phyloP scores from a whole-genome alignment of 1,140 invertebrate genomes.

The Oryzaephilus surinamensis region DNA sequence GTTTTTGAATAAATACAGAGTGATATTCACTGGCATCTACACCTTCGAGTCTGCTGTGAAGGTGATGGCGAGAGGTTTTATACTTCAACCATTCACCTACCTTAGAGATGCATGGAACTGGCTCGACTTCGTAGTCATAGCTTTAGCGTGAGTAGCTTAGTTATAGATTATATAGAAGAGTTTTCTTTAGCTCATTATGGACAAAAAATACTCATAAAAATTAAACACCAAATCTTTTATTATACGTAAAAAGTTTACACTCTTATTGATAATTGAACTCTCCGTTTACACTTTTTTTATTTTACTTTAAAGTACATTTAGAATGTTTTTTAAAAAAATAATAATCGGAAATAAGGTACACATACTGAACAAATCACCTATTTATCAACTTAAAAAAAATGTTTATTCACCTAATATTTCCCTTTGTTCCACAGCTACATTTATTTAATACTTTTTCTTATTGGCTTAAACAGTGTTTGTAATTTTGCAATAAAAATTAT shows the following conservation, averaged over 20 bases:
- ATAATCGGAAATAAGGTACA: too few relatives aligned
- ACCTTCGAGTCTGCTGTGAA: constrained; percentile 98
- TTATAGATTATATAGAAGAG: constrained; percentile 24
- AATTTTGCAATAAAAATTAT: constrained; percentile 17
- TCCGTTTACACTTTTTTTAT: too few relatives aligned
- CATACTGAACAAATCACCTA: too few relatives aligned
- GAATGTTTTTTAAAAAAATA: too few relatives aligned
- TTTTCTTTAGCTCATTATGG: too few relatives aligned
- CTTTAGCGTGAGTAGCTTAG: constrained; percentile 91
- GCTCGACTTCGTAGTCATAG: constrained; percentile 99
- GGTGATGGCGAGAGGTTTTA: constrained; percentile 98
- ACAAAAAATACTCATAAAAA: too few relatives aligned
- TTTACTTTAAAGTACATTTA: too few relatives aligned
- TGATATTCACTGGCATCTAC: constrained; percentile 99
- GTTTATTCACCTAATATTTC: too few relatives aligned
- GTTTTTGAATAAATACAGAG: constrained; percentile 51
- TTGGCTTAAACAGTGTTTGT: constrained; percentile 15
- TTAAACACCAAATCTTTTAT: too few relatives aligned
- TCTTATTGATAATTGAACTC: too few relatives aligned
- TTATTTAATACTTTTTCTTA: constrained; percentile 5
- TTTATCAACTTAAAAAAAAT: too few relatives aligned
- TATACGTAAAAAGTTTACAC: too few relatives aligned
- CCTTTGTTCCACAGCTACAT: neutral
- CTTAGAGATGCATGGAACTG: constrained; percentile 99
- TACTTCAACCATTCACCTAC: constrained; percentile 98